Conservation (phyloP, 1,140 invertebrate species). For the Diabrotica undecimpunctata region DNA sequence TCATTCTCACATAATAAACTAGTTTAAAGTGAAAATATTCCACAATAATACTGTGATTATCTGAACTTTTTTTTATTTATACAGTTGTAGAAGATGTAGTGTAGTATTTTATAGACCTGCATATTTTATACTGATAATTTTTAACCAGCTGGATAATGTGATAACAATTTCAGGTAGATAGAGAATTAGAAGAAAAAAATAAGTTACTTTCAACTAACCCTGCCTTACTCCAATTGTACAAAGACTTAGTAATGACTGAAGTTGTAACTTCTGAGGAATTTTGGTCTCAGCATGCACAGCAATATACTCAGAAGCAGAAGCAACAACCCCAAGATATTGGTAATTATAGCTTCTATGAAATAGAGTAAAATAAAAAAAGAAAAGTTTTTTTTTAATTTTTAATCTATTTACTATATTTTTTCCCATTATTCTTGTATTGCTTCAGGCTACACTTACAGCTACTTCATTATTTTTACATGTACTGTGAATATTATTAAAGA, state of each 20-base stretch:
- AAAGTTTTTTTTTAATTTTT: not conserved
- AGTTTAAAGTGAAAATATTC: no score
- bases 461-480: no score
- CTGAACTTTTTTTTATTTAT: no score
- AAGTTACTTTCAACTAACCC: slow-evolving; percentile 79
- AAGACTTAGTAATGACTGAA: slow-evolving; percentile 90
- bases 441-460: no score
- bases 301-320: slow-evolving; percentile 71
- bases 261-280: slow-evolving; percentile 95
- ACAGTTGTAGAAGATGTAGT: no score
- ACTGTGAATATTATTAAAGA: no score
- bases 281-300: slow-evolving; percentile 83
- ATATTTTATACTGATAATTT: no score
- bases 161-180: slow-evolving; percentile 61
- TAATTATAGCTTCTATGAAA: slow-evolving; percentile 37
- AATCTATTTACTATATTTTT: not conserved
- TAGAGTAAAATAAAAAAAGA: not conserved
- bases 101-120: no score
- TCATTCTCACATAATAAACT: no score
- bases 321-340: slow-evolving; percentile 78
- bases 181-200: slow-evolving; percentile 88
- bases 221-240: slow-evolving; percentile 77
- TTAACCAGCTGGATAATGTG: no score
- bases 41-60: no score
- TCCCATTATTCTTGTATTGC: no score